A percentile compares a stretch with the other conserved stretches of the same genome.
phyloP scores from a whole-genome alignment of 2,888 invertebrate species.

The Thyatira batis region DNA sequence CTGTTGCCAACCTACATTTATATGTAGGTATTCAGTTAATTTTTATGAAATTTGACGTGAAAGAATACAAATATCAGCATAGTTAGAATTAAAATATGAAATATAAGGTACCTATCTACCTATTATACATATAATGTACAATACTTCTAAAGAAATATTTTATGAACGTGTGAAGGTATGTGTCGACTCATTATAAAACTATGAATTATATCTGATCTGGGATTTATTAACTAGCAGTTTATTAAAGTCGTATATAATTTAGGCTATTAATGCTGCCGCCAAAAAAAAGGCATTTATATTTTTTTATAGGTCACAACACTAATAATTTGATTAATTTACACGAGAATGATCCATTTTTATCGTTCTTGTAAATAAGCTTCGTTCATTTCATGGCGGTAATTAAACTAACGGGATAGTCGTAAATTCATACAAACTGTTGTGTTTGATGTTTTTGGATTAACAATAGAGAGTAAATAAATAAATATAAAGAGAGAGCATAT shows the following conservation, averaged over 20 bases:
- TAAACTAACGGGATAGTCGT: background rate
- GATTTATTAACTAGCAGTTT: background rate
- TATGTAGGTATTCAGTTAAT: too few species aligned
- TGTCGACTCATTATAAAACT: too few species aligned
- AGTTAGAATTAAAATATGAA: too few species aligned
- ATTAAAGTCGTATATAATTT: background rate
- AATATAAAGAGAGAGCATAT: background rate
- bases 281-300: background rate
- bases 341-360: background rate
- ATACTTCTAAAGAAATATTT: too few species aligned
- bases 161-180: too few species aligned
- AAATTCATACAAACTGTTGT: background rate
- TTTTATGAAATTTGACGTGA: too few species aligned
- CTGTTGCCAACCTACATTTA: too few species aligned
- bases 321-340: background rate
- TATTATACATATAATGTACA: too few species aligned
- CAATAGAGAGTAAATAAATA: conserved; percentile 20
- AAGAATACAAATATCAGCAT: too few species aligned
- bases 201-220: too few species aligned
- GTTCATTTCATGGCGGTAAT: background rate
- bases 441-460: background rate
- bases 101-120: too few species aligned
- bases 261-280: background rate
- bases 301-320: background rate
- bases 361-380: background rate